These are phyloP conservation scores for Orthosia gracilis DNA, from an alignment of 2,888 invertebrate genomes.

Conservation along the genomic window DNA sequence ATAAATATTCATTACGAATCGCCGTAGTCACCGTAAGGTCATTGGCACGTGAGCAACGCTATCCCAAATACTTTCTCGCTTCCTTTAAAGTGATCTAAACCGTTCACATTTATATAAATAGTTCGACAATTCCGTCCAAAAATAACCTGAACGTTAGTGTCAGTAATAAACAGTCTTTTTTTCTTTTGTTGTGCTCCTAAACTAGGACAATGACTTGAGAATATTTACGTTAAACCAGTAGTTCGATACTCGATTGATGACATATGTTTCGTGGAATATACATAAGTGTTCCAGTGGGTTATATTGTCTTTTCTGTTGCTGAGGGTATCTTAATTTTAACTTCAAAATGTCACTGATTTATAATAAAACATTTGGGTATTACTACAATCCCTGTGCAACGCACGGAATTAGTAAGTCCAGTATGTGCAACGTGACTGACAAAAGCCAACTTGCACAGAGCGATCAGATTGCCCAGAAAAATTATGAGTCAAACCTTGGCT, in stretches of 20 bases:
- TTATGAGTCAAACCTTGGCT: neutral
- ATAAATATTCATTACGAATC: slow-evolving; percentile 41
- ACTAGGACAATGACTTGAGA: slow-evolving; percentile 57
- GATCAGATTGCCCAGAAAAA: neutral
- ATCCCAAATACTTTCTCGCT: slow-evolving; percentile 60
- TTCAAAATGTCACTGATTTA: neutral
- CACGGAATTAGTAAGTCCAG: neutral
- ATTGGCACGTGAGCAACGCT: slow-evolving; percentile 71
- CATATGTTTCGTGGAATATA: slow-evolving; percentile 42
- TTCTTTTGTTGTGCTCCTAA: slow-evolving; percentile 58
- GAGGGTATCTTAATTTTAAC: neutral
- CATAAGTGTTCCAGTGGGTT: slow-evolving; percentile 20
- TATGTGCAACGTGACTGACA: neutral
- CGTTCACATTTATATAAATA: slow-evolving; percentile 61
- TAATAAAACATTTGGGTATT: neutral
- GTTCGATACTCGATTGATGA: slow-evolving; percentile 54
- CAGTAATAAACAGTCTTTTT: slow-evolving; percentile 50
- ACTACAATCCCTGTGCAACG: neutral
- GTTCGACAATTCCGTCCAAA: slow-evolving; percentile 47
- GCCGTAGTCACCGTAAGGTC: slow-evolving; percentile 67
- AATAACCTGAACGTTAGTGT: slow-evolving; percentile 61
- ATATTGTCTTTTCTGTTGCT: slow-evolving; percentile 15
- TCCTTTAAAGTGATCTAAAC: slow-evolving; percentile 67
- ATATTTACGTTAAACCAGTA: slow-evolving; percentile 54
- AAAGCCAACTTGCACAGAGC: slow-evolving; percentile 1